Percentiles rank a stretch among this genome's conserved stretches.
phyloP scores from a whole-genome alignment of 2,888 invertebrate genomes.

The Rhogogaster chlorosoma region DNA sequence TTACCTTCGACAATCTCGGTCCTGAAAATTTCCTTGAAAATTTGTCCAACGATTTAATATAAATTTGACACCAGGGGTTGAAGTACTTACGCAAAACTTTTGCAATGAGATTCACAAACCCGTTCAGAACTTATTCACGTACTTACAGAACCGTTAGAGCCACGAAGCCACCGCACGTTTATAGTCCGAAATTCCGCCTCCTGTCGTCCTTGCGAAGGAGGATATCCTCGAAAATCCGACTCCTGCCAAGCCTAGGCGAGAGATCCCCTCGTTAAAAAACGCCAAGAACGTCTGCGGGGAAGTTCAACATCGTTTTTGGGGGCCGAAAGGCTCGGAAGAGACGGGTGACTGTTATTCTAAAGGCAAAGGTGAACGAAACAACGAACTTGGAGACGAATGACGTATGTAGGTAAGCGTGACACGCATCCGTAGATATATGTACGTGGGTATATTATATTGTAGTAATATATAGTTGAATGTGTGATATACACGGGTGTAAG shows the following conservation, averaged over 20 bases:
- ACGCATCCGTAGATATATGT: neutral
- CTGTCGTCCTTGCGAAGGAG: neutral
- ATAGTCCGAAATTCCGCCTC: neutral
- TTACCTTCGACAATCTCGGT: neutral
- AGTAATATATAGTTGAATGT: neutral
- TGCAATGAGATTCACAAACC: neutral
- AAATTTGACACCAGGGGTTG: neutral
- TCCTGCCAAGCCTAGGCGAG: neutral
- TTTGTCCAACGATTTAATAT: neutral
- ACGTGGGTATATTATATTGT: neutral
- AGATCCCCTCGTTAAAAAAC: constrained; percentile 5
- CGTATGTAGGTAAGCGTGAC: constrained; percentile 28
- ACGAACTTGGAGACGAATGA: constrained; percentile 13
- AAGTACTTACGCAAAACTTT: neutral
- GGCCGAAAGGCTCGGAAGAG: neutral
- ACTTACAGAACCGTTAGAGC: constrained; percentile 27
- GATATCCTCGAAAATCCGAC: constrained; percentile 16
- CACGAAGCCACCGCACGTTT: constrained; percentile 23
- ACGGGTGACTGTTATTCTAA: constrained; percentile 4
- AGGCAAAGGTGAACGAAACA: neutral
- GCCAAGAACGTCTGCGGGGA: neutral
- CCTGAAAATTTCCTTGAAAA: neutral
- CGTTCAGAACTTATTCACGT: neutral
- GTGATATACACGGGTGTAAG: neutral
- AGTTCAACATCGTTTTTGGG: constrained; percentile 5